Percentiles rank a stretch among this genome's conserved stretches.
Conservation (phyloP, 1,140 invertebrate species). For the Cydia fagiglandana region DNA sequence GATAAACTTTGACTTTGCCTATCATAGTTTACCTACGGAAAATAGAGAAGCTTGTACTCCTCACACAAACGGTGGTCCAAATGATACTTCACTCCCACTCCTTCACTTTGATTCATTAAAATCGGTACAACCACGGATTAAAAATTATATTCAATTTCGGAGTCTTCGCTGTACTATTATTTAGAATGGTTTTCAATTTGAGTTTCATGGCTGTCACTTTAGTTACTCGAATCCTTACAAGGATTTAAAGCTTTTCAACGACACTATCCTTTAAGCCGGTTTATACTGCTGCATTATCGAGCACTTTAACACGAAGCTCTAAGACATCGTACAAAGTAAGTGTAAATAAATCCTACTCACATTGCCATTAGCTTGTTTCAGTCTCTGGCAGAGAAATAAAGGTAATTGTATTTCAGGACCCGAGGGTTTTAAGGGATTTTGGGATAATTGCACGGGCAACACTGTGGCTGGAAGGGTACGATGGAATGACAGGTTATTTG, state of each 20-base stretch:
- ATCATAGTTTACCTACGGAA: too few species aligned
- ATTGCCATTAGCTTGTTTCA: conserved; percentile 18
- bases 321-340: background rate
- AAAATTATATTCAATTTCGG: too few species aligned
- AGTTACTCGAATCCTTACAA: background rate
- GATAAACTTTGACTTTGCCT: background rate
- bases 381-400: conserved; percentile 11
- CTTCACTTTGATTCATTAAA: too few species aligned
- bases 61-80: too few species aligned
- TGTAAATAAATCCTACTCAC: conserved; percentile 17
- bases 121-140: too few species aligned
- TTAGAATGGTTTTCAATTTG: too few species aligned
- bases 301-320: conserved; percentile 12
- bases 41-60: too few species aligned
- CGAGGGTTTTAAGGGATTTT: conserved; percentile 5
- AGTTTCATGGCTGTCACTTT: background rate
- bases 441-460: conserved; percentile 11
- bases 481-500: conserved; percentile 20
- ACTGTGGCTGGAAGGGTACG: background rate
- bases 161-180: too few species aligned
- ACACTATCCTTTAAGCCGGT: background rate
- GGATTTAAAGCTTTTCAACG: background rate
- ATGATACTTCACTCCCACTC: too few species aligned
- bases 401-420: conserved; percentile 21
- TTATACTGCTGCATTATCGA: background rate